phyloP scores from a whole-genome alignment of 2,797 vertebrate species.

The Acanthurus leucopareius region DNA sequence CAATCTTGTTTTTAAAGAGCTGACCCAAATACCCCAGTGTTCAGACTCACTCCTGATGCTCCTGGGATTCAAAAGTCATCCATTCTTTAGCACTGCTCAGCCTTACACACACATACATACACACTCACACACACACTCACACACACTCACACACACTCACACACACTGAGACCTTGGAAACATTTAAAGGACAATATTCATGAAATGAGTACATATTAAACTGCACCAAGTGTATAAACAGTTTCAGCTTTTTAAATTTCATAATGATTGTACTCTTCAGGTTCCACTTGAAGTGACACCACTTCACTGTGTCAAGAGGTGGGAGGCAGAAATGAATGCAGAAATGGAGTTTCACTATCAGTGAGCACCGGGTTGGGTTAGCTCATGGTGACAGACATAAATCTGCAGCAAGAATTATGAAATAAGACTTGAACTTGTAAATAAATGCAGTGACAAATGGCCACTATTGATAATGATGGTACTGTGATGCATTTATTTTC shows the following conservation, averaged over 20 bases:
- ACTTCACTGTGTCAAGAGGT: conserved; percentile 58
- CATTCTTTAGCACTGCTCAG: conserved; percentile 71
- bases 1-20: conserved; percentile 76
- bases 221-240: conserved; percentile 26
- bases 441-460: background rate
- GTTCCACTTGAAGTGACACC: conserved; percentile 52
- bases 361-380: background rate
- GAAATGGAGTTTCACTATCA: conserved; percentile 26
- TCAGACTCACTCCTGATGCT: conserved; percentile 75
- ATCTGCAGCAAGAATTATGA: background rate
- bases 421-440: conserved; percentile 5
- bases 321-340: conserved; percentile 50
- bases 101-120: conserved; percentile 12
- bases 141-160: conserved; percentile 4
- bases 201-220: conserved; percentile 42
- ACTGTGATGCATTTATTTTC: background rate
- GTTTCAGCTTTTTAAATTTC: conserved; percentile 41
- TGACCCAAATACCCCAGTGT: conserved; percentile 83
- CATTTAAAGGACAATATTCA: conserved; percentile 31
- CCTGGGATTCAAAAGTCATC: conserved; percentile 77
- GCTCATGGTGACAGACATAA: background rate
- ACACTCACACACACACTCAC: background rate
- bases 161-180: conserved; percentile 15
- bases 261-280: conserved; percentile 44
- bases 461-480: background rate